Evolutionary conservation across 2,113 vertebrate genomes (phyloP).

Genomic region (Erythrolamprus reginae): DNA sequence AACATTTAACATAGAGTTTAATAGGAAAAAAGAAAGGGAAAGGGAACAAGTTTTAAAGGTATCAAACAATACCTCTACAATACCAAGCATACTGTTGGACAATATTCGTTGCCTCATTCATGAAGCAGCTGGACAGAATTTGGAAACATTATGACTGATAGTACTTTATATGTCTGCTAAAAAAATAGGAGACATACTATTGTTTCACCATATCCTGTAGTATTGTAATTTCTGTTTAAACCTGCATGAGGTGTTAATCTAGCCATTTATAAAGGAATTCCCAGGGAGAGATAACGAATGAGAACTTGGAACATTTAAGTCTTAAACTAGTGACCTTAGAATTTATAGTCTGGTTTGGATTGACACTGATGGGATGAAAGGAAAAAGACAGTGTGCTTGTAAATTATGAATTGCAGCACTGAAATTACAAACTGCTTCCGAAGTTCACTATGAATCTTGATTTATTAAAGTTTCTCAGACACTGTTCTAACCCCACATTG

Average conservation of each 20-base stretch:
- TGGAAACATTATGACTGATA: neutral
- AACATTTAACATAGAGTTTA: neutral
- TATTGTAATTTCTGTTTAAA: neutral
- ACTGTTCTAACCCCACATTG: slow-evolving; percentile 44
- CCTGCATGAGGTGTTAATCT: neutral
- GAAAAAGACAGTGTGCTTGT: neutral
- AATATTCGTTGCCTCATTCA: neutral
- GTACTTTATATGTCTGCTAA: neutral
- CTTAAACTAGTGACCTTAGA: neutral
- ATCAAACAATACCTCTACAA: too few relatives aligned
- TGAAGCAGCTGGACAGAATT: neutral
- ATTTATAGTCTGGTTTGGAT: neutral
- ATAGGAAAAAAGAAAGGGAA: neutral
- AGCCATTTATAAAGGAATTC: neutral
- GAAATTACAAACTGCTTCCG: slow-evolving; percentile 24
- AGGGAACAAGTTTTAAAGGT: neutral
- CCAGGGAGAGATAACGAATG: neutral
- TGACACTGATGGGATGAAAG: neutral
- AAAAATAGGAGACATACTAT: neutral
- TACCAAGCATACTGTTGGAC: neutral
- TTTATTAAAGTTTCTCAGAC: slow-evolving; percentile 49
- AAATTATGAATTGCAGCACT: neutral
- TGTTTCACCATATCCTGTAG: neutral
- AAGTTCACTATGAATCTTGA: slow-evolving; percentile 36
- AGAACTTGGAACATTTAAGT: neutral